These are phyloP conservation scores for Labeo calbasu DNA, from an alignment of 2,797 vertebrate species.

Conservation along the genomic window DNA sequence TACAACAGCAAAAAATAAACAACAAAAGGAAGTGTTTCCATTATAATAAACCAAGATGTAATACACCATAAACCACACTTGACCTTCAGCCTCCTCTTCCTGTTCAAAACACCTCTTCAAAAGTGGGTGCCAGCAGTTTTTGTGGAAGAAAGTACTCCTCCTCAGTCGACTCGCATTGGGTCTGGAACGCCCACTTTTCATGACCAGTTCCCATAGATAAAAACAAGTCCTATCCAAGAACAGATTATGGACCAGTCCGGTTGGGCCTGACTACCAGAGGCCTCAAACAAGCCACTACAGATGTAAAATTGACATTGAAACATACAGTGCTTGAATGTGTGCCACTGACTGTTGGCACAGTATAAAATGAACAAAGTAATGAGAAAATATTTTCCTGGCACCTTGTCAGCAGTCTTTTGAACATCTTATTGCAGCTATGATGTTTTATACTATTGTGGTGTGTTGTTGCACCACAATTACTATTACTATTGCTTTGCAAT, in stretches of 20 bases:
- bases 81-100: slow-evolving; percentile 8
- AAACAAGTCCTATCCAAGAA: slow-evolving; percentile 11
- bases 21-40: background rate
- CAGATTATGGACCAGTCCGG: background rate
- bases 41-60: background rate
- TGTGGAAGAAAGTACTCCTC: slow-evolving; percentile 1
- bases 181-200: background rate
- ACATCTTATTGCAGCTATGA: background rate
- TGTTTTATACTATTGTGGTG: background rate
- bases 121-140: background rate
- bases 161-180: background rate
- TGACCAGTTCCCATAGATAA: background rate
- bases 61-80: no score
- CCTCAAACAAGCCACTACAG: background rate
- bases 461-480: background rate
- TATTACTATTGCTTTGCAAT: background rate
- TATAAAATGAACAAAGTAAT: background rate
- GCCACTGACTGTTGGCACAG: background rate
- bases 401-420: background rate
- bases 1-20: background rate
- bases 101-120: background rate
- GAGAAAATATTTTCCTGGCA: background rate
- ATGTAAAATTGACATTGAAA: background rate
- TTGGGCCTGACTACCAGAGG: background rate
- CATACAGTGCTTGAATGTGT: background rate